phyloP scores from a whole-genome alignment of 2,113 vertebrate genomes.

The Azemiops feae region DNA sequence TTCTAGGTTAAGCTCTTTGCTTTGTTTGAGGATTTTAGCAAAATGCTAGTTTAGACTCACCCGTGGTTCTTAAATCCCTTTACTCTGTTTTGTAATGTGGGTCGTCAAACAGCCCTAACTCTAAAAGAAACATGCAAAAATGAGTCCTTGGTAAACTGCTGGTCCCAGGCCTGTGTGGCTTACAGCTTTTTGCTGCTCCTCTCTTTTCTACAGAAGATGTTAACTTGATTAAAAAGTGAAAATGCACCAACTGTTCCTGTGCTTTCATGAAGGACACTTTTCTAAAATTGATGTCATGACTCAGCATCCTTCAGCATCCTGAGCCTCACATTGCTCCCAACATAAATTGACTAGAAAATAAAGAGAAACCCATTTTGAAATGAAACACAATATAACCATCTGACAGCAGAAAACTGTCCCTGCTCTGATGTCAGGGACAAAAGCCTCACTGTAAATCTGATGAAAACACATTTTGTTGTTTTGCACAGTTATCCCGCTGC shows the following conservation, averaged over 20 bases:
- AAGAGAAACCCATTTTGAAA: not conserved
- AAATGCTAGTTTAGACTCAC: not conserved
- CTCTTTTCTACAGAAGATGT: not conserved
- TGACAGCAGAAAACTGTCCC: not conserved
- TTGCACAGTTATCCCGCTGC: not conserved
- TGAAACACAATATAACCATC: not conserved
- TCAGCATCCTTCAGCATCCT: slow-evolving; percentile 15
- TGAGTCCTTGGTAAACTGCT: not conserved
- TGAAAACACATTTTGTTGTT: slow-evolving; percentile 13
- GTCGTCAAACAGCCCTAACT: not conserved
- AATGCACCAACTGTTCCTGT: not conserved
- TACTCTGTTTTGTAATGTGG: not conserved
- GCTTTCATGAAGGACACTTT: slow-evolving; percentile 19
- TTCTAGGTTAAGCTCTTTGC: not conserved
- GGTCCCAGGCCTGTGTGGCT: not conserved
- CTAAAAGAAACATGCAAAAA: not conserved
- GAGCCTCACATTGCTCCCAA: slow-evolving; percentile 5
- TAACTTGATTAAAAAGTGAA: slow-evolving; percentile 24
- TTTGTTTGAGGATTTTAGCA: not conserved
- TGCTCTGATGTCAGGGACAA: not conserved
- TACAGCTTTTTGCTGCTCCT: not conserved
- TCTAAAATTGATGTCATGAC: slow-evolving; percentile 30
- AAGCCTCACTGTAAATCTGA: slow-evolving; percentile 8
- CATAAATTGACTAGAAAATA: slow-evolving; percentile 24
- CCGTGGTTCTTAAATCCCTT: not conserved